These are phyloP conservation scores for Pedicia rivosa DNA, from an alignment of 2,888 invertebrate genomes.

Conservation along the genomic window DNA sequence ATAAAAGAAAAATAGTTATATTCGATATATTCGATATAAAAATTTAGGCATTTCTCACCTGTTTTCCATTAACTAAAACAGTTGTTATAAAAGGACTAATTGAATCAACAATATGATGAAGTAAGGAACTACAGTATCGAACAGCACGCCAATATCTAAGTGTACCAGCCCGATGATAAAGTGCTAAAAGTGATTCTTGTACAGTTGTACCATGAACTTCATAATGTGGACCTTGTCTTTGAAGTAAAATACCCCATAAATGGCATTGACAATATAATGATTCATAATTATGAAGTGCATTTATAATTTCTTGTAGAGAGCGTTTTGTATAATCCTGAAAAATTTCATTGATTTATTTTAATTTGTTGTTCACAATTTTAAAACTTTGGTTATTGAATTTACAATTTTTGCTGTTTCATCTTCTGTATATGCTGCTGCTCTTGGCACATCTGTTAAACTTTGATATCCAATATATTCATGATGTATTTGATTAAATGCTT, in stretches of 20 bases:
- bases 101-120: slow-evolving; percentile 91
- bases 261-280: slow-evolving; percentile 70
- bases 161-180: slow-evolving; percentile 74
- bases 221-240: slow-evolving; percentile 66
- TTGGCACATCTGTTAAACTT: slow-evolving; percentile 87
- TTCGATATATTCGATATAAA: slow-evolving; percentile 2
- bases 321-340: slow-evolving; percentile 42
- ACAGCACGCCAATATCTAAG: slow-evolving; percentile 85
- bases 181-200: slow-evolving; percentile 47
- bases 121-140: slow-evolving; percentile 83
- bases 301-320: slow-evolving; percentile 57
- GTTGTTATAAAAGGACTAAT: slow-evolving; percentile 97
- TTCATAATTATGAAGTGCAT: slow-evolving; percentile 47
- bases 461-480: slow-evolving; percentile 90
- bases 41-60: no score
- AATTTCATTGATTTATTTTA: neutral
- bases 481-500: slow-evolving; percentile 74
- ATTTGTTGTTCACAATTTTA: no score
- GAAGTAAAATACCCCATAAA: slow-evolving; percentile 65
- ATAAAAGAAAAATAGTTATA: neutral
- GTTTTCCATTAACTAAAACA: slow-evolving; percentile 93
- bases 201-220: slow-evolving; percentile 49
- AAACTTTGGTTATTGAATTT: no score
- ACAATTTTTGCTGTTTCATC: no score
- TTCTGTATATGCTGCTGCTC: slow-evolving; percentile 58